Base-by-base conservation (phyloP, 2,888 invertebrate genomes). In the Catocala fraxini region DNA sequence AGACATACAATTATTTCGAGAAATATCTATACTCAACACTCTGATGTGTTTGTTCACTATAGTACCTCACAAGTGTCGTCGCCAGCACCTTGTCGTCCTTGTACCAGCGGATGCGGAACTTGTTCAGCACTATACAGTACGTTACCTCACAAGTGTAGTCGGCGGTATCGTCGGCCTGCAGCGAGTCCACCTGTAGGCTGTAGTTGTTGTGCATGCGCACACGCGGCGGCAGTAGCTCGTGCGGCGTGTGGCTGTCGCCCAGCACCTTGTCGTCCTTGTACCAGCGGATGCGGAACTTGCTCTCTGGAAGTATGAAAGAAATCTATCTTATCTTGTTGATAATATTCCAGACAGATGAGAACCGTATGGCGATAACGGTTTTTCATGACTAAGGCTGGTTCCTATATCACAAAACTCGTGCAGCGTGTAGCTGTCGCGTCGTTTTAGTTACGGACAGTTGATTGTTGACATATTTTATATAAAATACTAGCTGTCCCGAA, bases 31-130 rank as follows among this genome's bases (percentile, higher is more conserved):
- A 1, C 1, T 15, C 2, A 2, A 15, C 15, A 15, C 15, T 15
- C 15, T 15, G 15, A 15, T 15, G 15, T 15, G 15, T 15, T 15
- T 15, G 15, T 15, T 15, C 15, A 15, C 7, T 13, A n/a, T 11
- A 60, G 85, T 65, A 95, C 96, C 90, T 96, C 96, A 72, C 97
- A 97, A 7, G 95, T 95, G 75, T 97, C 97, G 71, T 95, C 95
- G 0, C 96, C n/a, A 97, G 82, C 0, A 96, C 87, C 4, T 88
- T 88, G 56, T 95, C 94, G 81, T 96, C 95, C 81, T 96, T 96
- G 89, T 96, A 96, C 97, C 97, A 97, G 76, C 96, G 95, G 56
- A 97, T 96, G 63, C 95, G 95, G 72, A 95, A 93, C 53, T 93
- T 92, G 0, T 91, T 87, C 60, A 25, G 25, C 3, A 25, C 25